Conservation (phyloP, 1,140 invertebrate genomes). For the Penaeus vannamei region DNA sequence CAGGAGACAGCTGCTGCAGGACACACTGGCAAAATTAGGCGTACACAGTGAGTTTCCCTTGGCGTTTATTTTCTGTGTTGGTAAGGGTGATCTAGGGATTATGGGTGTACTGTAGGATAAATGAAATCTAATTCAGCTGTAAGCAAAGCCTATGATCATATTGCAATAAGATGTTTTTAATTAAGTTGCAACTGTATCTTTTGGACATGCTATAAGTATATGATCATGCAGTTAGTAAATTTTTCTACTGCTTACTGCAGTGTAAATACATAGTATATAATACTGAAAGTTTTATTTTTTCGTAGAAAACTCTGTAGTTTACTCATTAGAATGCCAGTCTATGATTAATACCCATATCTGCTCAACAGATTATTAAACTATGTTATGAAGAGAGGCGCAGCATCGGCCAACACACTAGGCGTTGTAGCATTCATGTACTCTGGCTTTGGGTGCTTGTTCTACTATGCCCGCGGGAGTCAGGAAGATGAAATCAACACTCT, state of each 20-base stretch:
- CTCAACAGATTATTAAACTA: conserved; percentile 87
- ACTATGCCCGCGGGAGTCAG: conserved; percentile 86
- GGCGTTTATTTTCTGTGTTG: background rate
- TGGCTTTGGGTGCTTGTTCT: conserved; percentile 88
- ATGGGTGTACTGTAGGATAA: no score
- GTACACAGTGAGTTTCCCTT: conserved; percentile 87
- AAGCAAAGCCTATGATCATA: no score
- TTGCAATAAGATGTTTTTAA: no score
- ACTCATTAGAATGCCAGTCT: no score
- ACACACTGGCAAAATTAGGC: conserved; percentile 87
- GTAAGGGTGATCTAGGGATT: background rate
- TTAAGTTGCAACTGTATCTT: no score
- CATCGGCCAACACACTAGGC: conserved; percentile 90
- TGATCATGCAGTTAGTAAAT: no score
- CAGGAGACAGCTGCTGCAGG: conserved; percentile 86
- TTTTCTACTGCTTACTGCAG: no score
- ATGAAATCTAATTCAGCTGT: no score
- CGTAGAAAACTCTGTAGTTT: no score
- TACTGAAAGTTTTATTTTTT: no score
- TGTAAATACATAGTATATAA: no score
- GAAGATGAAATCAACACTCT: conserved; percentile 91
- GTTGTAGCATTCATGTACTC: conserved; percentile 94
- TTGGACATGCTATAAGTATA: no score
- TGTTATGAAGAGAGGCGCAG: conserved; percentile 93
- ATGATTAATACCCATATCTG: background rate